Base-by-base conservation (phyloP, 2,113 vertebrate species). In the Setophaga kirtlandii region DNA sequence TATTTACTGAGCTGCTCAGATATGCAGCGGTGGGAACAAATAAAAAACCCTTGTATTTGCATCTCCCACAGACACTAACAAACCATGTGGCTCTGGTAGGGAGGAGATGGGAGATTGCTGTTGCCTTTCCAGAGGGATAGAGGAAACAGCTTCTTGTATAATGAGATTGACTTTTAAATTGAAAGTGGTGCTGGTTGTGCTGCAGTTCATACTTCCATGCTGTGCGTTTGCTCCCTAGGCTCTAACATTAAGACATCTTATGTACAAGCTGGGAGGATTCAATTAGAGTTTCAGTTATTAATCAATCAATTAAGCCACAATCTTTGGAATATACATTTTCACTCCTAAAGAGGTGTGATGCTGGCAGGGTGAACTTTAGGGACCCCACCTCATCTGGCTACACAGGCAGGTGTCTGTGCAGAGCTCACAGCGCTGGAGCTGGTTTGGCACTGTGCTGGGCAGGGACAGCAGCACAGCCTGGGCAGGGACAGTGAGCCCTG, bases 91-190 rank as follows among this genome's bases (percentile, higher is more conserved):
- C 88, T 94, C 93, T 85, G 82, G 90, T 96, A 90, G 92, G 93
- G 85, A 83, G 91, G 91, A 68, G 90, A 93, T 80, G 92, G 93
- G 90, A 67, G 94, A 93, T 93, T 71, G 93, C 69, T n/a, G 41
- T 47, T 92, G 95, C 93, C 97, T 97, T 95, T 97, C 94, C 96
- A 96, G 93, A 82, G 93, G 96, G 92, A 95, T 88, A 74, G 94
- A 93, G 96, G 82, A 93, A 98, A 96, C 97, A 93, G 97, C 97
- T 96, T 95, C 96, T 90, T 25, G 94, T 96, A 96, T 98, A 97
- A 98, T 97, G 97, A 98, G 97, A 98, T 96, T 97, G 98, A 98
- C 97, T 98, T 97, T 98, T 96, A 96, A 97, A 97, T 97, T 94
- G 96, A 90, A 97, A 96, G 97, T 94, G 96, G 96, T 89, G 47